Evolutionary conservation across 2,113 vertebrate species (phyloP), one percentile per base, ranked within the genome.

Genomic region (Carassius carassius): DNA sequence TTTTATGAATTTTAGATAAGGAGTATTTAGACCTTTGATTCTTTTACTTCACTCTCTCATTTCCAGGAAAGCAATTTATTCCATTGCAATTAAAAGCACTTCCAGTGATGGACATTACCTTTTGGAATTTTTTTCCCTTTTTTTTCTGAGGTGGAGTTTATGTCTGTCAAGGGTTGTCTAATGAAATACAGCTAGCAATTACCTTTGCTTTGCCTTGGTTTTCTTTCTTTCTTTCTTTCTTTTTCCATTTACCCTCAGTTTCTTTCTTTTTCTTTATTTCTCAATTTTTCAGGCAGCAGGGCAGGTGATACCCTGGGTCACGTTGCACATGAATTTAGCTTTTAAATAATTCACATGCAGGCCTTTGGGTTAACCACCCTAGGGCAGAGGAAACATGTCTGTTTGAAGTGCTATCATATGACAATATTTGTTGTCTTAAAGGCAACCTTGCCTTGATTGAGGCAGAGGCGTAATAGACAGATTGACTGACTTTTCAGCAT

Each of bases 341-440:
- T 75, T 84, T 86, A 86, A 86, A 87, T 88, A 86, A 85, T 88
- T 89, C 78, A 86, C 67, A 83, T 63, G 13, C 54, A 63, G 85
- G 69, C 75, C 86, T 81, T n/a, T 72, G 83, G 82, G 89, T 87
- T 89, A 88, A 88, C 84, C 86, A 81, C 54, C 78, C 77, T 62
- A n/a, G 70, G 84, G 81, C 65, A 29, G 77, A 54, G 60, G 21
- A 87, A 89, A 70, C 79, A 62, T 44, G 41, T 23, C 86, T 84
- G 74, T 88, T 84, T 89, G 84, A 89, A 88, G 84, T 23, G 51
- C 82, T 84, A 86, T 89, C 86, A 83, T 60, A 84, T 75, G 32
- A 69, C 58, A 76, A 69, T 87, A 70, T 87, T 86, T 87, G 58
- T 86, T 63, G n/a, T 80, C 78, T 60, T 32, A 35, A 21, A 81